Evolutionary conservation across 2,888 invertebrate genomes (phyloP).

Genomic region (Xestobium rufovillosum): DNA sequence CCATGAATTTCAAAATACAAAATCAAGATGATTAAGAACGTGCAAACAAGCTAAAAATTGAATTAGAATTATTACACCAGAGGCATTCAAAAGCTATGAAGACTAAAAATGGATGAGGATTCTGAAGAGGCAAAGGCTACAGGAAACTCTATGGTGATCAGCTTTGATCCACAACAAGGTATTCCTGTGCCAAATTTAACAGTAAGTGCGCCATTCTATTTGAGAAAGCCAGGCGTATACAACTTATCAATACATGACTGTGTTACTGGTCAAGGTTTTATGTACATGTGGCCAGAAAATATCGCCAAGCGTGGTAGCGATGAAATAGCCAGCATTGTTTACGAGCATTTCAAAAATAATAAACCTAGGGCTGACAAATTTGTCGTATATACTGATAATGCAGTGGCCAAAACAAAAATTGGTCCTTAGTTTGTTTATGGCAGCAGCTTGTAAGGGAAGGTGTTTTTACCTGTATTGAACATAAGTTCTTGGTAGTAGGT

Average conservation of each 20-base stretch:
- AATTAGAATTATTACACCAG: slow-evolving; percentile 18
- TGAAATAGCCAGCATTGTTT: slow-evolving; percentile 18
- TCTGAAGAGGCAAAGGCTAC: slow-evolving; percentile 13
- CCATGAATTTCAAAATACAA: slow-evolving; percentile 15
- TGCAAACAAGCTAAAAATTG: slow-evolving; percentile 7
- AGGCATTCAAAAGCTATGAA: slow-evolving; percentile 20
- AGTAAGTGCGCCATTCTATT: slow-evolving; percentile 21
- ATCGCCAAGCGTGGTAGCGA: slow-evolving; percentile 20
- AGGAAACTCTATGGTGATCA: slow-evolving; percentile 16
- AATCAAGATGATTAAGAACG: no score
- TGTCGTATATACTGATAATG: slow-evolving; percentile 19
- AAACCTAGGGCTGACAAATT: slow-evolving; percentile 11
- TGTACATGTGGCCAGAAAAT: no score
- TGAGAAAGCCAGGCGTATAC: slow-evolving; percentile 22
- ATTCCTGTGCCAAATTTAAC: slow-evolving; percentile 20
- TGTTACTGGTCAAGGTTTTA: slow-evolving; percentile 12
- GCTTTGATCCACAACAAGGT: slow-evolving; percentile 23
- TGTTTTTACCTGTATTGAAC: slow-evolving; percentile 16
- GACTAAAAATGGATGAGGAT: slow-evolving; percentile 17
- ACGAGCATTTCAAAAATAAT: slow-evolving; percentile 17
- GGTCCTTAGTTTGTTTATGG: slow-evolving; percentile 17
- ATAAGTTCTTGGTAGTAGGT: slow-evolving; percentile 18
- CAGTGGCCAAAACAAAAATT: slow-evolving; percentile 20
- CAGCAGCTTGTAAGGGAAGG: slow-evolving; percentile 16
- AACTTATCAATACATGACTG: slow-evolving; percentile 23